Evolutionary conservation across 23 tunicate species (phyloP), one percentile per base, ranked within the genome.

Genomic region (Styela clava): DNA sequence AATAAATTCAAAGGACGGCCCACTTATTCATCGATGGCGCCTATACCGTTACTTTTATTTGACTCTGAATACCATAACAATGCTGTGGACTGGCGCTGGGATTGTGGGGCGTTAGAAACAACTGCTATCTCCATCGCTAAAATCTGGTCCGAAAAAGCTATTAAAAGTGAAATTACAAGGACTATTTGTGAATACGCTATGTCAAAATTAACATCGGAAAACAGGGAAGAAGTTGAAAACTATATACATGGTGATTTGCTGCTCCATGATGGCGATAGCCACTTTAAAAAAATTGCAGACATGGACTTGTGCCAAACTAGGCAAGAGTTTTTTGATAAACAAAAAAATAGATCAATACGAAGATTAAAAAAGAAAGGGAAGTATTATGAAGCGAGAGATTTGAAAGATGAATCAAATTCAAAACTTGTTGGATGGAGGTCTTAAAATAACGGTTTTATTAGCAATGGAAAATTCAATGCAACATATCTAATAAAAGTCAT

Each of bases 11-110:
- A 83, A 3, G 74, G 82, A 9, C 69, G 69, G 62, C 84, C 83
- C 31, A 26, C 20, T 9, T 79, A 68, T 33, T 35, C 31, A 23
- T 3, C 77, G 0, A 44, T 44, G 24, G 34, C 22, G 36, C 73
- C 94, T 0, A 7, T 28, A 18, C 78, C 78, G 71, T 62, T 88
- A 26, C 36, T 79, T n/a, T 61, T 88, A 16, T 30, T 79, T 44
- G 94, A 88, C 69, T 22, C 78, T 70, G 82, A 63, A 25, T 88
- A 63, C 51, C 82, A 79, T 30, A 61, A 85, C 62, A 35, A 44
- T 22, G 87, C 73, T 35, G 31, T 88, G 28, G 24, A 44, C 51
- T 88, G 94, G 94, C 81, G 94, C 16, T 88, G 94, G 94, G 88
- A 79, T 56, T 74, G 83, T 18, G 64, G 33, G 0, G 87, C 85